phyloP scores from a whole-genome alignment of 2,113 vertebrate species.

The Takifugu flavidus region DNA sequence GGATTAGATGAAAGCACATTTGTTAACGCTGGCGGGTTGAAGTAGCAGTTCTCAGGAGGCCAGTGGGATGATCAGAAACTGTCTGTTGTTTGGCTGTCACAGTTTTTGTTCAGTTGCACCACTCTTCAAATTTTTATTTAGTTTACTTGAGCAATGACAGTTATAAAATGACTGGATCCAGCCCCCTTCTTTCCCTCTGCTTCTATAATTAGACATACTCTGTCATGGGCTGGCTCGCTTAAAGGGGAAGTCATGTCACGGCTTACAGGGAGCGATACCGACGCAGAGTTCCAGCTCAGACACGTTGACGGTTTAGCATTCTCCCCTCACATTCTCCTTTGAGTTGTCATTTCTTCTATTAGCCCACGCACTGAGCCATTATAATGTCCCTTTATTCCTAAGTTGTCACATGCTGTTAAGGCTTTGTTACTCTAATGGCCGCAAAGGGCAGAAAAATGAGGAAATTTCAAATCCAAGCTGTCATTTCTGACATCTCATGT shows the following conservation, averaged over 20 bases:
- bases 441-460: conserved; percentile 26
- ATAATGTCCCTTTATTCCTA: conserved; percentile 16
- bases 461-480: conserved; percentile 34
- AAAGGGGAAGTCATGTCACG: conserved; percentile 58
- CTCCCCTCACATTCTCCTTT: conserved; percentile 73
- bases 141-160: conserved; percentile 54
- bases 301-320: conserved; percentile 53
- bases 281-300: conserved; percentile 2
- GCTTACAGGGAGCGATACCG: conserved; percentile 34
- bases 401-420: conserved; percentile 38
- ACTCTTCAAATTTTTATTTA: conserved; percentile 45
- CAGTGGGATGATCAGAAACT: conserved; percentile 11
- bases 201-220: conserved; percentile 72
- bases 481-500: conserved; percentile 26
- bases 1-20: conserved; percentile 14
- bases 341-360: conserved; percentile 12
- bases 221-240: conserved; percentile 44
- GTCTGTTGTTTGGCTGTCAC: conserved; percentile 29
- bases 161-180: conserved; percentile 48
- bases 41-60: conserved; percentile 5
- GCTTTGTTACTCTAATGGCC: conserved; percentile 23
- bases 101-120: conserved; percentile 17
- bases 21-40: conserved; percentile 14
- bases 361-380: conserved; percentile 37
- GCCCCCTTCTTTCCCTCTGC: conserved; percentile 44